phyloP scores from a whole-genome alignment of 2,113 vertebrate species.

The Perca fluviatilis region DNA sequence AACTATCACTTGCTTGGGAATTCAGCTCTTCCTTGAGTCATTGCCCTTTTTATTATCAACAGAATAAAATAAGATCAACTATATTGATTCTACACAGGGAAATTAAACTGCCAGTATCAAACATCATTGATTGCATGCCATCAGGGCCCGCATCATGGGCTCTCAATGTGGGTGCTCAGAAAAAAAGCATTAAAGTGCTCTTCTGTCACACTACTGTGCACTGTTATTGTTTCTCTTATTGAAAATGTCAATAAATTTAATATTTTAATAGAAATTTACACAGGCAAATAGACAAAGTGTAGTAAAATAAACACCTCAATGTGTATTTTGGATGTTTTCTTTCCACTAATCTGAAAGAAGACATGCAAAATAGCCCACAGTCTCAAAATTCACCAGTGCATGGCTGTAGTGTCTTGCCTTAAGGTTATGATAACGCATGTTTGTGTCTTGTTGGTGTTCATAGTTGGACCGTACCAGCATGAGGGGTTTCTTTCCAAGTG shows the following conservation, averaged over 20 bases:
- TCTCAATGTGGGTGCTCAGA: background rate
- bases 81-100: background rate
- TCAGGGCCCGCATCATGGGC: background rate
- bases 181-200: too few relatives aligned
- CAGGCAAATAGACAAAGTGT: too few relatives aligned
- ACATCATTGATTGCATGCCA: background rate
- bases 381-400: too few relatives aligned
- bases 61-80: background rate
- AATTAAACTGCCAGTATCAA: background rate
- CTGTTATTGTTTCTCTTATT: too few relatives aligned
- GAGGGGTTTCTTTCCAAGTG: conserved; percentile 9
- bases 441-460: background rate
- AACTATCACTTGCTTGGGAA: background rate
- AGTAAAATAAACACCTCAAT: too few relatives aligned
- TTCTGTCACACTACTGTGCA: too few relatives aligned
- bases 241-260: too few relatives aligned
- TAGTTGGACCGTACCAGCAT: background rate
- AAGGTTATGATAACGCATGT: background rate
- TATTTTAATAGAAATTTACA: too few relatives aligned
- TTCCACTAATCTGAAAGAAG: too few relatives aligned
- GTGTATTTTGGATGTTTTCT: too few relatives aligned
- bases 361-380: too few relatives aligned
- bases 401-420: too few relatives aligned
- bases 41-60: background rate
- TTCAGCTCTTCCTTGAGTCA: background rate